Conservation (phyloP, 2,113 vertebrate genomes). For the Onychostruthus taczanowskii region DNA sequence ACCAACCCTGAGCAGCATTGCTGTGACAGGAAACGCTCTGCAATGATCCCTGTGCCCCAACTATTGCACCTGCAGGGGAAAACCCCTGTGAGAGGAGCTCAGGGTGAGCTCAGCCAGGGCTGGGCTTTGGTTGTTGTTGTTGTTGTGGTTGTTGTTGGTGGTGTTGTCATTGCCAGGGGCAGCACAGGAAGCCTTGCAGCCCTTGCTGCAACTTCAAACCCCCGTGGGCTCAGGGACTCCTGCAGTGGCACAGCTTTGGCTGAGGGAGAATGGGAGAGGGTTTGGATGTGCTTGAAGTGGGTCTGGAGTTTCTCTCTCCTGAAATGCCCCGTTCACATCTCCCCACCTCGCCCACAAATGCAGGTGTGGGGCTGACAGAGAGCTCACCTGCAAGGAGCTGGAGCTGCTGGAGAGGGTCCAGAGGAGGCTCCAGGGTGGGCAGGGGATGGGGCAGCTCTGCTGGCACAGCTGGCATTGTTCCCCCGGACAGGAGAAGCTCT, state of each 20-base stretch:
- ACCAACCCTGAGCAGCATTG: neutral
- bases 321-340: accelerated
- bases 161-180: accelerated
- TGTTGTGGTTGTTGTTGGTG: neutral
- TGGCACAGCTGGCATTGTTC: neutral
- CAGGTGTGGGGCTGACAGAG: accelerated
- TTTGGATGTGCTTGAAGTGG: accelerated
- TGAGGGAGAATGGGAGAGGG: accelerated
- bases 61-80: neutral
- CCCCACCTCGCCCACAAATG: neutral
- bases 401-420: neutral
- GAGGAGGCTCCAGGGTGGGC: neutral
- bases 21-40: accelerated
- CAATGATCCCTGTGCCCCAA: neutral
- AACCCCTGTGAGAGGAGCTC: neutral
- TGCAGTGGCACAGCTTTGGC: neutral
- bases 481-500: neutral
- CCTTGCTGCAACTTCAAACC: neutral
- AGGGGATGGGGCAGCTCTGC: neutral
- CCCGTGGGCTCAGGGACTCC: accelerated
- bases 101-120: neutral
- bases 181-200: neutral
- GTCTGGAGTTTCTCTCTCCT: neutral
- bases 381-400: neutral
- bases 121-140: neutral